Evolutionary conservation across 2,797 vertebrate genomes (phyloP).

Genomic region (Valencia hispanica): DNA sequence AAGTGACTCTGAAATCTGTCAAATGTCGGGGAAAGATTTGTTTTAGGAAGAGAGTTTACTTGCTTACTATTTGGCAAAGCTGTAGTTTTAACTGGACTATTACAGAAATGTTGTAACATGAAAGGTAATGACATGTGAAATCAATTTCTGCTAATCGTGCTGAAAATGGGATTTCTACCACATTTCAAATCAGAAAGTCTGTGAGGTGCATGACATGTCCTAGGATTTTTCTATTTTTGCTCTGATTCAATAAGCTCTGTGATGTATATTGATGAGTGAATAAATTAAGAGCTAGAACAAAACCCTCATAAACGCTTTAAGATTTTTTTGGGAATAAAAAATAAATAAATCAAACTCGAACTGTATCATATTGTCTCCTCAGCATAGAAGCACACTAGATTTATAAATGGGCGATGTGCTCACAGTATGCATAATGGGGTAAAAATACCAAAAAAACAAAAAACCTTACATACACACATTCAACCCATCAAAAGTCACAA

Average conservation of each 20-base stretch:
- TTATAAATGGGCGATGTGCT: constrained; percentile 49
- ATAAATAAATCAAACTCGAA: constrained; percentile 40
- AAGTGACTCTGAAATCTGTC: constrained; percentile 47
- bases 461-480: constrained; percentile 52
- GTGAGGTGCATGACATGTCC: constrained; percentile 18
- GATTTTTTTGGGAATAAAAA: no score
- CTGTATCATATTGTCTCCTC: constrained; percentile 41
- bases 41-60: constrained; percentile 24
- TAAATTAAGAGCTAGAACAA: constrained; percentile 24
- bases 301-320: no score
- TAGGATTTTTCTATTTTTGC: constrained; percentile 8
- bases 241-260: constrained; percentile 15
- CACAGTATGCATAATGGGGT: constrained; percentile 45
- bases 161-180: constrained; percentile 12
- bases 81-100: background rate
- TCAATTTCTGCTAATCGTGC: background rate
- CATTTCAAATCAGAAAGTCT: background rate
- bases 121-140: background rate
- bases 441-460: constrained; percentile 24
- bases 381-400: constrained; percentile 27
- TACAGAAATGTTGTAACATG: background rate
- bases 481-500: constrained; percentile 64
- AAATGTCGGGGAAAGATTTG: constrained; percentile 17
- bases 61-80: constrained; percentile 5
- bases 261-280: constrained; percentile 24